Percentiles rank a stretch among this genome's conserved stretches.
phyloP scores from a whole-genome alignment of 2,888 invertebrate genomes.

The Rhodophaea formosa region DNA sequence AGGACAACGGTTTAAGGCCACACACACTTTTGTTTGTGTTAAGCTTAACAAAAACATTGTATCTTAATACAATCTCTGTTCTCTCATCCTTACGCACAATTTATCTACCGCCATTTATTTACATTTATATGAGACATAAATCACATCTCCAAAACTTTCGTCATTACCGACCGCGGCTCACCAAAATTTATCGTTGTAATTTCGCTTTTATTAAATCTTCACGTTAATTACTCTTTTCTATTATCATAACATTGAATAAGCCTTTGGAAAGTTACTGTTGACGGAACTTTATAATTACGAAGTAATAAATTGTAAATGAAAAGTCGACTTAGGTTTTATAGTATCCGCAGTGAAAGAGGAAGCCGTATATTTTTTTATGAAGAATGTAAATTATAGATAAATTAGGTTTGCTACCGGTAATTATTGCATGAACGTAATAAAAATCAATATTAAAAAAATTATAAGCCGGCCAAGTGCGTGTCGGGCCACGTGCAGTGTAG shows the following conservation, averaged over 20 bases:
- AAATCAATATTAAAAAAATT: too few species aligned
- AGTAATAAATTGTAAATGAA: not conserved
- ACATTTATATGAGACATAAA: slow-evolving; percentile 16
- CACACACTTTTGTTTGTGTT: too few species aligned
- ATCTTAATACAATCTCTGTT: not conserved
- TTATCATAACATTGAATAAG: slow-evolving; percentile 15
- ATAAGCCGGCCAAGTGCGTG: too few species aligned
- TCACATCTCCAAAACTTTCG: slow-evolving; percentile 10
- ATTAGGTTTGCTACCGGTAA: too few species aligned
- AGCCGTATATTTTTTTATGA: too few species aligned
- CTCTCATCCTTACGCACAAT: not conserved
- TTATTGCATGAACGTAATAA: too few species aligned
- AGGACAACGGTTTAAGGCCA: too few species aligned
- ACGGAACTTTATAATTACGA: not conserved
- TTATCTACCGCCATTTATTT: slow-evolving; percentile 7
- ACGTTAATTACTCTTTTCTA: slow-evolving; percentile 17
- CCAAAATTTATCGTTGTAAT: slow-evolving; percentile 19
- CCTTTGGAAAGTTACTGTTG: slow-evolving; percentile 2
- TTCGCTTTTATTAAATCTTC: slow-evolving; percentile 19
- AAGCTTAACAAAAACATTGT: too few species aligned
- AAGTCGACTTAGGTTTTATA: not conserved
- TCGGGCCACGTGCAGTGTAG: too few species aligned
- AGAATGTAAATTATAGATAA: too few species aligned
- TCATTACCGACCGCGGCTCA: slow-evolving; percentile 7
- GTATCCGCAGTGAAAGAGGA: too few species aligned